Base-by-base conservation (phyloP, 2,113 vertebrate species). In the Saguinus midas region DNA sequence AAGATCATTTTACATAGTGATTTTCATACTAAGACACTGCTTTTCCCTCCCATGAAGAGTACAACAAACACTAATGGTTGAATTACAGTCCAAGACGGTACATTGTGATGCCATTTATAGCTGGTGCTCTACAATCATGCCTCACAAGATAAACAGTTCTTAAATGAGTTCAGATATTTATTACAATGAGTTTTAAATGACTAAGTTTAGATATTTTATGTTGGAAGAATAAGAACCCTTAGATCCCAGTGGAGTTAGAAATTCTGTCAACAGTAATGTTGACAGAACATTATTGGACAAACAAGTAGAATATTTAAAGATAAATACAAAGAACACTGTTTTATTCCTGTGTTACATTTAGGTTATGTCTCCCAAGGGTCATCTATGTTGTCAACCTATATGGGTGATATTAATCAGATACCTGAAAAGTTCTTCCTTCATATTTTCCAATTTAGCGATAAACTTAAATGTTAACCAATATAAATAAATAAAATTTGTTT, bases 31-130 rank as follows among this genome's bases (percentile, higher is more conserved):
- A 23, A 76, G 64, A 97, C 18, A 57, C 8, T 93, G 50, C 81
- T 50, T 58, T 72, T 84, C 73, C 17, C 6, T 95, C 37, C 45
- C 8, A 40, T 96, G 48, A 61, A 57, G 76, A 89, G 64, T n/a
- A 32, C 27, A 90, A 43, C 73, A 93, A 25, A 48, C 50, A 58
- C 4, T 80, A 66, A 70, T 32, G 20, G 40, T 92, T 89, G 89
- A 70, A 55, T 95, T 98, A 97, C 52, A 91, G 84, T 61, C 48
- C 35, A 70, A 50, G 18, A 80, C 64, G 73, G 29, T 12, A 21
- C 45, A 6, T 75, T 96, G 55, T 80, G 73, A 37, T 66, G 45
- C 8, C 12, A 68, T 40, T 55, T 45, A 7, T 50, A 75, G 93
- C 21, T 81, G 25, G 43, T 86, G 8, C 87, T 81, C 58, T 95